Evolutionary conservation across 2,113 vertebrate species (phyloP).

Genomic region (Spea bombifrons): DNA sequence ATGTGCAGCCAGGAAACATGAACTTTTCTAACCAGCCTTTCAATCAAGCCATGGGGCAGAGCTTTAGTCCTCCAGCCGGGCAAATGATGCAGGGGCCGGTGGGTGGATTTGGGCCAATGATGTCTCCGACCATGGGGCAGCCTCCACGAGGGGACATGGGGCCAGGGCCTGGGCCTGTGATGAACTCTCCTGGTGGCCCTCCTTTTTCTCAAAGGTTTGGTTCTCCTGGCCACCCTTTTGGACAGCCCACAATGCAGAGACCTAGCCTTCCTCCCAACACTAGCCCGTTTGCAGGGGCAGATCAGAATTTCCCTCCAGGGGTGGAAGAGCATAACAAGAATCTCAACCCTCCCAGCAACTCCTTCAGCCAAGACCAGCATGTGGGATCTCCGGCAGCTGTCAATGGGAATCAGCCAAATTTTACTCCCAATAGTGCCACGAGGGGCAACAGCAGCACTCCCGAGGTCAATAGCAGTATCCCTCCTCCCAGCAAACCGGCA

Average conservation of each 20-base stretch:
- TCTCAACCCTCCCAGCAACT: constrained; percentile 56
- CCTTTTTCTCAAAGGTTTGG: constrained; percentile 65
- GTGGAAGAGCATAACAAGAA: constrained; percentile 68
- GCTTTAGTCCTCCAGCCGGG: constrained; percentile 82
- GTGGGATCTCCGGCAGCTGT: constrained; percentile 64
- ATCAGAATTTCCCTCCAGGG: constrained; percentile 57
- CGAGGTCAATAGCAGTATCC: constrained; percentile 66
- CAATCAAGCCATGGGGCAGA: constrained; percentile 66
- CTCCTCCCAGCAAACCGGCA: not conserved
- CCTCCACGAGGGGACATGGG: constrained; percentile 72
- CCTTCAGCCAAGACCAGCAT: constrained; percentile 65
- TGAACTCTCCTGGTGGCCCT: constrained; percentile 70
- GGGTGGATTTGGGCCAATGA: constrained; percentile 83
- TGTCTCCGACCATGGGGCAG: constrained; percentile 78
- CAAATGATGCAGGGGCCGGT: constrained; percentile 82
- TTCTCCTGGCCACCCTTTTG: constrained; percentile 78
- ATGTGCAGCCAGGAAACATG: constrained; percentile 65
- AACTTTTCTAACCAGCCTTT: constrained; percentile 68
- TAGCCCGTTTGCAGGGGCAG: constrained; percentile 73
- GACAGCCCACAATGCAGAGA: constrained; percentile 80
- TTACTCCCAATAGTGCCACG: constrained; percentile 48
- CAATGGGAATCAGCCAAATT: constrained; percentile 66
- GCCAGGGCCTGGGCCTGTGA: constrained; percentile 73
- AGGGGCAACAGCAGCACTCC: constrained; percentile 64
- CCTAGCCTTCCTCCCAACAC: constrained; percentile 76